Percentiles rank a stretch among this genome's conserved stretches.
phyloP scores from a whole-genome alignment of 2,113 vertebrate species.

The Poecile atricapillus region DNA sequence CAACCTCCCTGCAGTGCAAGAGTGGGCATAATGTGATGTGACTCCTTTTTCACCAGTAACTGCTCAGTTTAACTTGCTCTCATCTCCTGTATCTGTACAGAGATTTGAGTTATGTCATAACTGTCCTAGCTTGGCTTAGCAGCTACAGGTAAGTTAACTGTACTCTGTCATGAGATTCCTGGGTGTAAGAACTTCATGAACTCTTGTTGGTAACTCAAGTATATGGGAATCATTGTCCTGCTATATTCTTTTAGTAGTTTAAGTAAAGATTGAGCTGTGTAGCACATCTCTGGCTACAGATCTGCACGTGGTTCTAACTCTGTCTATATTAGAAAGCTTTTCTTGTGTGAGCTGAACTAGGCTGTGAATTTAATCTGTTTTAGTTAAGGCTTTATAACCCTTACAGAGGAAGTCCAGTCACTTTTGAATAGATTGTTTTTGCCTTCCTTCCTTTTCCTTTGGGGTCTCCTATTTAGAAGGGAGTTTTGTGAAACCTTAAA shows the following conservation, averaged over 20 bases:
- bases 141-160: background rate
- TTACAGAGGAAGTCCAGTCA: background rate
- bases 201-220: background rate
- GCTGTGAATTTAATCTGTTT: background rate
- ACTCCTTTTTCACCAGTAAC: background rate
- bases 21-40: background rate
- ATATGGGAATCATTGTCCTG: background rate
- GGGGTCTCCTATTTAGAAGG: background rate
- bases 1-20: background rate
- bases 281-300: background rate
- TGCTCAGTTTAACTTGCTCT: background rate
- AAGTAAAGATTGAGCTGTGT: background rate
- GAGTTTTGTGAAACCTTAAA: background rate
- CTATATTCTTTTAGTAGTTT: background rate
- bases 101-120: background rate
- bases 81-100: background rate
- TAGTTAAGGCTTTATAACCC: background rate
- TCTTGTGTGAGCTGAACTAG: background rate
- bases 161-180: background rate
- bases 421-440: background rate
- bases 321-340: background rate
- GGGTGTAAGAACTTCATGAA: background rate
- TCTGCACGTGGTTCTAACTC: background rate
- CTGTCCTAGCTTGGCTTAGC: background rate
- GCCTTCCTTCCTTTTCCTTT: background rate